Evolutionary conservation across 2,113 vertebrate genomes (phyloP).

Genomic region (Cyanoliseus patagonus): DNA sequence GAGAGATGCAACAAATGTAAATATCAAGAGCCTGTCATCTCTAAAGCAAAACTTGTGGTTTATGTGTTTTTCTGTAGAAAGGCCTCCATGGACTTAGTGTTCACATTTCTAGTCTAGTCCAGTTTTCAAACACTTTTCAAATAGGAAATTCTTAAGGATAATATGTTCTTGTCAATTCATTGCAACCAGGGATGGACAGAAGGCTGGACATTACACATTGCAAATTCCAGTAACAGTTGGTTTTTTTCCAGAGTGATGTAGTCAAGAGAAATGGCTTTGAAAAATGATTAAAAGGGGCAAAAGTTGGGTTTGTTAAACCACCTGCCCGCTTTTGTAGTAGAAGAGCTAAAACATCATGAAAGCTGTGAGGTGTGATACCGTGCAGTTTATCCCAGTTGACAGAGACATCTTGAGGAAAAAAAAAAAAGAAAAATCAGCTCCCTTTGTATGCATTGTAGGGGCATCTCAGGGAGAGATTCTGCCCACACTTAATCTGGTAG

Average conservation of each 20-base stretch:
- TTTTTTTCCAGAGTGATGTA: neutral
- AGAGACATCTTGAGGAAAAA: neutral
- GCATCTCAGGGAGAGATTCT: neutral
- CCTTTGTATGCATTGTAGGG: neutral
- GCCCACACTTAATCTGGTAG: neutral
- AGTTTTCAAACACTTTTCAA: neutral
- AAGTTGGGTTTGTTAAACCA: neutral
- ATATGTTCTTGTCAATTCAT: neutral
- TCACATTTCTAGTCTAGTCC: neutral
- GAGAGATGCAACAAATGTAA: neutral
- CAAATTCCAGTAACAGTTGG: neutral
- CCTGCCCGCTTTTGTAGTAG: neutral
- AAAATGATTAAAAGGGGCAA: neutral
- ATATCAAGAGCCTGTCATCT: neutral
- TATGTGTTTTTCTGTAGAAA: neutral
- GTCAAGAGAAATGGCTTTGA: neutral
- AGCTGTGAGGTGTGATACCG: neutral
- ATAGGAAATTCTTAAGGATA: neutral
- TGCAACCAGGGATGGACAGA: neutral
- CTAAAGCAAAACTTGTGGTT: neutral
- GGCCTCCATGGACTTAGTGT: neutral
- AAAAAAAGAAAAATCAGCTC: neutral
- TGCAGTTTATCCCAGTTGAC: neutral
- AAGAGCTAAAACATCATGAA: neutral
- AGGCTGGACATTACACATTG: neutral